Conservation (phyloP, 2,888 invertebrate species). For the Portevinia maculata region DNA sequence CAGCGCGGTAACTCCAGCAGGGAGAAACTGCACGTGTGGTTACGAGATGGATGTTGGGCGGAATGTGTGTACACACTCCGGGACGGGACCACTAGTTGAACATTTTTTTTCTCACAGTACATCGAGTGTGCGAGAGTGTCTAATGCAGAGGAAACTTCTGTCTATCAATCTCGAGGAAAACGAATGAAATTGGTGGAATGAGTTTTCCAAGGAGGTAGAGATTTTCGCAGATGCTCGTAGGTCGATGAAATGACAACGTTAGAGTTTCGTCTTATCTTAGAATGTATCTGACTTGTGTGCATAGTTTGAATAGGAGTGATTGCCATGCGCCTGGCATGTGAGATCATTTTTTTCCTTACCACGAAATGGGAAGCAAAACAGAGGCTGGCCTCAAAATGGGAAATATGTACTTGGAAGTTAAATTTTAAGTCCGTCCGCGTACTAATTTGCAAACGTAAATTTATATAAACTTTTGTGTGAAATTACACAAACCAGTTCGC, state of each 20-base stretch:
- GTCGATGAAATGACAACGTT: constrained; percentile 33
- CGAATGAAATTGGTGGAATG: constrained; percentile 53
- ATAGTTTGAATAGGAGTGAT: constrained; percentile 35
- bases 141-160: constrained; percentile 52
- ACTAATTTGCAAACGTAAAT: no score
- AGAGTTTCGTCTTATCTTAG: constrained; percentile 41
- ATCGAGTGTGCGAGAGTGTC: constrained; percentile 46
- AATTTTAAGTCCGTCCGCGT: no score
- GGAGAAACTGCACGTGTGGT: constrained; percentile 64
- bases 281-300: constrained; percentile 59
- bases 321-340: constrained; percentile 33
- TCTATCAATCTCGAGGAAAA: constrained; percentile 61
- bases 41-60: constrained; percentile 48
- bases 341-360: constrained; percentile 8
- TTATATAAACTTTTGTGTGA: no score
- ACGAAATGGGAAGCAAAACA: constrained; percentile 1
- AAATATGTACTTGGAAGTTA: not conserved
- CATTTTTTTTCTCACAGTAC: constrained; percentile 36
- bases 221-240: constrained; percentile 62
- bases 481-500: no score
- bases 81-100: not conserved
- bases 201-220: constrained; percentile 30
- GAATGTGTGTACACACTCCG: constrained; percentile 55
- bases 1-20: constrained; percentile 28
- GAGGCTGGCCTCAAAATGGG: constrained; percentile 1